A percentile compares a stretch with the other conserved stretches of the same genome.
These are phyloP conservation scores for Lithosia quadra DNA, from an alignment of 2,888 invertebrate genomes.

Conservation along the genomic window DNA sequence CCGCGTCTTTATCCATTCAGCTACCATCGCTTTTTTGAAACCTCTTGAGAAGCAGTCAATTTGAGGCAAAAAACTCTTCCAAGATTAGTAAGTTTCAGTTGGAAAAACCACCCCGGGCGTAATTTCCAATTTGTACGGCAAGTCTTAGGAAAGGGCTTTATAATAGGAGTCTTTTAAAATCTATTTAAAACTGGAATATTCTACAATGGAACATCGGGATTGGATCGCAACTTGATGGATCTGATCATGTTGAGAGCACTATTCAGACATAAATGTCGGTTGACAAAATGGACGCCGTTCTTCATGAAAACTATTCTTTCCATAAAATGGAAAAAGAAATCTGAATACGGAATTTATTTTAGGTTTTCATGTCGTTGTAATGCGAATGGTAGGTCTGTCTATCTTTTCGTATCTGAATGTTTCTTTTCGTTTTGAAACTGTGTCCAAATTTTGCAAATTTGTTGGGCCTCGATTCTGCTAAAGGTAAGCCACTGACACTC, in stretches of 20 bases:
- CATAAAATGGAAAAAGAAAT: neutral
- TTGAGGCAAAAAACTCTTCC: conserved; percentile 8
- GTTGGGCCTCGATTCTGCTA: too few relatives aligned
- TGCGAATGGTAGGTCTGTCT: too few relatives aligned
- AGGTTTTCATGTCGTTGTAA: too few relatives aligned
- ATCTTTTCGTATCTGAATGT: too few relatives aligned
- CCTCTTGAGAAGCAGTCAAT: too few relatives aligned
- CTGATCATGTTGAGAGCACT: conserved; percentile 26
- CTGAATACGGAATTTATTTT: neutral
- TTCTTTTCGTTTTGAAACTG: too few relatives aligned
- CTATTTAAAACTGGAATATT: conserved; percentile 33
- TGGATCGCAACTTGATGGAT: conserved; percentile 29
- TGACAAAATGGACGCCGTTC: neutral
- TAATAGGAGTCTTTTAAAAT: conserved; percentile 23
- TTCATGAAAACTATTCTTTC: neutral
- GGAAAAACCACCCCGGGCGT: conserved; percentile 40
- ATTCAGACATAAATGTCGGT: conserved; percentile 8
- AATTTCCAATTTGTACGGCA: conserved; percentile 45
- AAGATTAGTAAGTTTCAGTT: conserved; percentile 34
- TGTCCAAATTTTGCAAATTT: too few relatives aligned
- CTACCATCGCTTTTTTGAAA: too few relatives aligned
- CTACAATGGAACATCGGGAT: conserved; percentile 32
- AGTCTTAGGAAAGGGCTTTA: conserved; percentile 30
- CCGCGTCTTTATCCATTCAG: too few relatives aligned
- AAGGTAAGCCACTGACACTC: too few relatives aligned